Evolutionary conservation across 2,113 vertebrate genomes (phyloP).

Genomic region (Dromiciops gliroides): DNA sequence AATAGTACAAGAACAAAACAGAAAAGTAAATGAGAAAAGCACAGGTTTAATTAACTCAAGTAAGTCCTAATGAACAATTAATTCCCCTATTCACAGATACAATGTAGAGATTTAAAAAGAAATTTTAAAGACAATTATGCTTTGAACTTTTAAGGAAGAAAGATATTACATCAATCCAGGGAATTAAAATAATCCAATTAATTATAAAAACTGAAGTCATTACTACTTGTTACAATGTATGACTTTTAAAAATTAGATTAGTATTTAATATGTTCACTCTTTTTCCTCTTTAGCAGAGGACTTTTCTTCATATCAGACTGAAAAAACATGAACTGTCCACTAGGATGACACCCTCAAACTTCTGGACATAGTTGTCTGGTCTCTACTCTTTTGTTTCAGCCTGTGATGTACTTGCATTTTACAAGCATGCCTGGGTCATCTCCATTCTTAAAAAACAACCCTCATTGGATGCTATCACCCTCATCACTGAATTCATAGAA

Average conservation of each 20-base stretch:
- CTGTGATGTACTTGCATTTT: neutral
- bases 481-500: neutral
- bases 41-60: neutral
- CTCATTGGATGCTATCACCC: neutral
- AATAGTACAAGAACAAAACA: neutral
- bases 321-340: neutral
- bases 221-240: neutral
- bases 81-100: neutral
- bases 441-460: neutral
- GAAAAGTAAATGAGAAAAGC: neutral
- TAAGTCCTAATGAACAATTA: neutral
- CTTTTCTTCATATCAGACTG: neutral
- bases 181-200: slow-evolving; percentile 9
- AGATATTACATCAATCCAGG: neutral
- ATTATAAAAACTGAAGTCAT: neutral
- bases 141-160: neutral
- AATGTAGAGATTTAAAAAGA: neutral
- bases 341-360: neutral
- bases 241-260: neutral
- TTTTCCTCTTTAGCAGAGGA: neutral
- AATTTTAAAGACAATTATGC: neutral
- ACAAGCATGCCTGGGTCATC: neutral
- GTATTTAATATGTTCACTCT: neutral
- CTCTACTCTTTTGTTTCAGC: neutral
- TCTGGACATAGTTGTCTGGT: neutral